phyloP scores from a whole-genome alignment of 2,797 vertebrate genomes.

The Lates japonicus region DNA sequence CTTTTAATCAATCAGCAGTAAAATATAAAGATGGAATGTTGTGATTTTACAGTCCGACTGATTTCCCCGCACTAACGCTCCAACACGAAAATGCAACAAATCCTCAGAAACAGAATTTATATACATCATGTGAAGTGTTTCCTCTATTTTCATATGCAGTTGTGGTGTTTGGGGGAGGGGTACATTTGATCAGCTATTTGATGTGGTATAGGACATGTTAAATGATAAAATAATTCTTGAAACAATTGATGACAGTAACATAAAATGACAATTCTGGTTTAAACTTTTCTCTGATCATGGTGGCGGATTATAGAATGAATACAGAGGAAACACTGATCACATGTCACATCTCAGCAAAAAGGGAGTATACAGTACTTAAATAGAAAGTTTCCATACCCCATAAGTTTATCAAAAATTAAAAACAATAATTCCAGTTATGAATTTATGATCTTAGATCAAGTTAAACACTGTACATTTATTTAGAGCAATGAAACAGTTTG shows the following conservation, averaged over 20 bases:
- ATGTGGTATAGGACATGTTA: neutral
- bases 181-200: neutral
- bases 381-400: neutral
- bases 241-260: neutral
- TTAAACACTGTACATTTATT: slow-evolving; percentile 21
- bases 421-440: slow-evolving; percentile 17
- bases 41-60: slow-evolving; percentile 21
- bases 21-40: slow-evolving; percentile 54
- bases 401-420: slow-evolving; percentile 5
- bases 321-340: slow-evolving; percentile 14
- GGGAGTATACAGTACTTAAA: slow-evolving; percentile 8
- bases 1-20: slow-evolving; percentile 30
- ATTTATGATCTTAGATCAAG: neutral
- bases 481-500: slow-evolving; percentile 32
- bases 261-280: neutral
- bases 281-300: neutral
- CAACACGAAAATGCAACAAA: slow-evolving; percentile 15
- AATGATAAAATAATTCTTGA: slow-evolving; percentile 8
- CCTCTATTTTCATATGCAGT: neutral
- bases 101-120: neutral
- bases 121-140: slow-evolving; percentile 1
- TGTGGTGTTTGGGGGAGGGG: neutral
- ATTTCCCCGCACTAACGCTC: neutral
- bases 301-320: neutral
- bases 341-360: neutral